These are phyloP conservation scores for Formica exsecta DNA, from an alignment of 1,140 invertebrate genomes.

Conservation along the genomic window DNA sequence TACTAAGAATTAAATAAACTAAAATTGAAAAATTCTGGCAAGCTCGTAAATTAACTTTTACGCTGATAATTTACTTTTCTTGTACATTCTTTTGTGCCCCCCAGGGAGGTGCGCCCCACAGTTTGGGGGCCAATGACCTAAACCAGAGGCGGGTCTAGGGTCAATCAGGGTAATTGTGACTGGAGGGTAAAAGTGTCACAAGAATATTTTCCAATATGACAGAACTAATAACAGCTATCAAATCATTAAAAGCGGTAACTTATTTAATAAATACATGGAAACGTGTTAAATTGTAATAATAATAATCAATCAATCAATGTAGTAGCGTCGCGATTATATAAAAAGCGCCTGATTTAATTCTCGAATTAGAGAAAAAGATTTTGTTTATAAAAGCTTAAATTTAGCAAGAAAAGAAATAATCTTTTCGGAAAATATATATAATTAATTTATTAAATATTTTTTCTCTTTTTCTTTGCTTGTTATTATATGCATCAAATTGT, in stretches of 20 bases:
- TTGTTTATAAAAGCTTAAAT: too few relatives aligned
- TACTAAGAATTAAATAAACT: neutral
- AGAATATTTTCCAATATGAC: constrained; percentile 24
- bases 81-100: neutral
- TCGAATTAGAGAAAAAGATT: too few relatives aligned
- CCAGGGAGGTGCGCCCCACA: neutral
- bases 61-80: constrained; percentile 36
- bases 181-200: constrained; percentile 29
- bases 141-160: constrained; percentile 37
- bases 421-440: neutral
- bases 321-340: too few relatives aligned
- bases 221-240: constrained; percentile 3
- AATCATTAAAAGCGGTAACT: neutral
- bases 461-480: neutral
- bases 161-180: constrained; percentile 47
- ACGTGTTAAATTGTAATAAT: neutral
- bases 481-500: too few relatives aligned
- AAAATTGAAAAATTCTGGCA: constrained; percentile 16
- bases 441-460: neutral
- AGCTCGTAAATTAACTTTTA: constrained; percentile 15
- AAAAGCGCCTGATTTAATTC: too few relatives aligned
- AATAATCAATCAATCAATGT: neutral
- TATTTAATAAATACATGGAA: neutral
- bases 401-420: too few relatives aligned
- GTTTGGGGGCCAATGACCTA: constrained; percentile 26